Evolutionary conservation across 2,888 invertebrate species (phyloP).

Genomic region (Andrena dorsata): DNA sequence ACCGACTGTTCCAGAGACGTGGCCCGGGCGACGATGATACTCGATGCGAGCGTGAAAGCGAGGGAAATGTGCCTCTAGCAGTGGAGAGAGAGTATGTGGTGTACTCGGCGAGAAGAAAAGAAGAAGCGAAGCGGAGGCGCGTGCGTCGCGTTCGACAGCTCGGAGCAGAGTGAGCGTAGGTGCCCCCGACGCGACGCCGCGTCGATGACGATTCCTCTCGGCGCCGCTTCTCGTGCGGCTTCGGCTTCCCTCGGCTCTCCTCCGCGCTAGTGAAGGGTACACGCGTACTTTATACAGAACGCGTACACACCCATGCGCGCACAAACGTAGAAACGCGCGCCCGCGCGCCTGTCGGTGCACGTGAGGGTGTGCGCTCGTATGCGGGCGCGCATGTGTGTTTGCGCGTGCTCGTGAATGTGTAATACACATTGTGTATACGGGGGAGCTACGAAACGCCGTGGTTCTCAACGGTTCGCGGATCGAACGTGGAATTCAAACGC

Average conservation of each 20-base stretch:
- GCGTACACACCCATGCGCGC: neutral
- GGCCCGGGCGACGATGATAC: neutral
- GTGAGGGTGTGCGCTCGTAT: slow-evolving; percentile 30
- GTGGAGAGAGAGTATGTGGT: neutral
- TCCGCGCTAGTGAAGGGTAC: slow-evolving; percentile 55
- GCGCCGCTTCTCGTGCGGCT: slow-evolving; percentile 54
- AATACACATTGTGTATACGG: slow-evolving; percentile 55
- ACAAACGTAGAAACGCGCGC: too few species aligned
- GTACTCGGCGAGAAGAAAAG: slow-evolving; percentile 45
- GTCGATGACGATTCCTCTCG: slow-evolving; percentile 63
- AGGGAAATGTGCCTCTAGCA: slow-evolving; percentile 41
- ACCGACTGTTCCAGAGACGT: slow-evolving; percentile 12
- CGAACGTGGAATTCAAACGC: slow-evolving; percentile 33
- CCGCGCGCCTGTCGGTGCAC: neutral
- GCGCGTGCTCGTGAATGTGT: slow-evolving; percentile 65
- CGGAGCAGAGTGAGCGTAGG: slow-evolving; percentile 79
- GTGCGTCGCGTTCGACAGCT: slow-evolving; percentile 81
- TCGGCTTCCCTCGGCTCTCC: slow-evolving; percentile 61
- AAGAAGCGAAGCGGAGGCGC: slow-evolving; percentile 60
- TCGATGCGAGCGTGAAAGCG: slow-evolving; percentile 38
- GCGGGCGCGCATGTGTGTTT: too few species aligned
- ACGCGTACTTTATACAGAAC: slow-evolving; percentile 49
- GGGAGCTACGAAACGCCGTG: slow-evolving; percentile 49
- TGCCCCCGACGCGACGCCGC: slow-evolving; percentile 42
- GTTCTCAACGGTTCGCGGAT: slow-evolving; percentile 62